Base-by-base conservation (phyloP, 2,797 vertebrate genomes). In the Epinephelus malabaricus region DNA sequence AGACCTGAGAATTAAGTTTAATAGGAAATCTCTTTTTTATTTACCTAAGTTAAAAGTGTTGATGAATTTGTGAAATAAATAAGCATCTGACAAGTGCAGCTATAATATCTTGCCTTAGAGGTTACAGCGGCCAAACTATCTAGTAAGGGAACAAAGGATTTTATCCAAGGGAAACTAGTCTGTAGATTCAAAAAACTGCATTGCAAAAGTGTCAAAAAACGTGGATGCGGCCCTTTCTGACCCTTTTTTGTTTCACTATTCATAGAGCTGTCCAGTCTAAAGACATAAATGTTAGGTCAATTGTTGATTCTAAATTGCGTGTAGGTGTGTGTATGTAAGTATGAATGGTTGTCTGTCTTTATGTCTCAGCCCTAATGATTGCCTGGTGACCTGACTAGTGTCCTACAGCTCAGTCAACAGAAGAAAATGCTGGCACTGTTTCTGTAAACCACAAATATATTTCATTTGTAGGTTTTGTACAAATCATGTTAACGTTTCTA, bases 61-160 rank as follows among this genome's bases (percentile, higher is more conserved):
- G 59, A 81, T 68, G 54, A 80, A 55, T 89, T 83, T 82, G 60
- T 76, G 65, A 82, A 43, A 55, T 65, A 79, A 71, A 67, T 34
- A 82, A 59, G 62, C 69, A 76, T 90, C 51, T 70, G 79, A 91
- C 73, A 74, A 84, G 81, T 86, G 88, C 88, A 91, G 88, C 88
- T 89, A 83, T 69, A 73, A 79, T 69, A 84, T 88, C 47, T 88
- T 89, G 90, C 89, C 90, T 91, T 88, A 86, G 80, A 89, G 80
- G 88, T 92, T 87, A 73, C 71, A 84, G 81, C 84, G 79, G 85
- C 79, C 75, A 87, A 87, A 88, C 70, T 58, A 45, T 76, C 58
- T 49, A n/a, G 46, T 49, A 15, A 75, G 56, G 56, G 79, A 77
- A 78, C 46, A 34, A 49, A 75, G 45, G 51, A 53, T 70, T 70